Conservation (phyloP, 2,888 invertebrate species). For the Nasonia oneida region DNA sequence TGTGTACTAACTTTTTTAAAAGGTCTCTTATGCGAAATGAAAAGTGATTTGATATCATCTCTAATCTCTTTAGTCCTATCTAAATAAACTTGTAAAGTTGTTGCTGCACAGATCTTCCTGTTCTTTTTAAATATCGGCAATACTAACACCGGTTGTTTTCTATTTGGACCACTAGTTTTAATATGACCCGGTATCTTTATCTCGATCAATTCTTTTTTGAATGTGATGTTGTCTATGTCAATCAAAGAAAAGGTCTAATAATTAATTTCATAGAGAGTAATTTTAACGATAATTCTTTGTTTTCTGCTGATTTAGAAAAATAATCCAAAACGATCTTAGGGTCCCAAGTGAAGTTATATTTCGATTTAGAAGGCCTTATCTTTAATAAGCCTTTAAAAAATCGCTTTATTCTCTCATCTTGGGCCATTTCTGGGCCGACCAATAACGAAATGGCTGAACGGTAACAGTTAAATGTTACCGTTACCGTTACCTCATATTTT, state of each 20-base stretch:
- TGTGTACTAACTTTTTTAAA: slow-evolving; percentile 45
- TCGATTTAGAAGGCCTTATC: slow-evolving; percentile 51
- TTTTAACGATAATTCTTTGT: slow-evolving; percentile 49
- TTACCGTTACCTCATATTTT: too few relatives aligned
- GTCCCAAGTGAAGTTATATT: slow-evolving; percentile 60
- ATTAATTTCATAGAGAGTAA: too few relatives aligned
- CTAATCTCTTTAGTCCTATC: slow-evolving; percentile 11
- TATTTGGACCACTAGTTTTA: slow-evolving; percentile 51
- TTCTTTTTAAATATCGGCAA: slow-evolving; percentile 50
- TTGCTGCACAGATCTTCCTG: slow-evolving; percentile 47
- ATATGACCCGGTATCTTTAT: slow-evolving; percentile 57
- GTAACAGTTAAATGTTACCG: too few relatives aligned
- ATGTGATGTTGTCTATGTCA: slow-evolving; percentile 57
- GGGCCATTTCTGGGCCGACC: slow-evolving; percentile 44
- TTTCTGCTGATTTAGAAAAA: too few relatives aligned
- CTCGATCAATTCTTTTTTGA: slow-evolving; percentile 38
- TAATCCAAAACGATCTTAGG: slow-evolving; percentile 55
- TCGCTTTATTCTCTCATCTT: slow-evolving; percentile 60
- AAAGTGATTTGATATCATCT: slow-evolving; percentile 34
- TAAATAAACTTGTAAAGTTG: slow-evolving; percentile 44
- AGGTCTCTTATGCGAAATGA: slow-evolving; percentile 46
- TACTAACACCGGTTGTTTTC: slow-evolving; percentile 49
- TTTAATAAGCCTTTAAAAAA: slow-evolving; percentile 60
- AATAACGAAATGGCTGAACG: slow-evolving; percentile 58
- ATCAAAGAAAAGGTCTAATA: slow-evolving; percentile 59